These are phyloP conservation scores for Fratercula arctica DNA, from an alignment of 2,797 vertebrate species.

Conservation along the genomic window DNA sequence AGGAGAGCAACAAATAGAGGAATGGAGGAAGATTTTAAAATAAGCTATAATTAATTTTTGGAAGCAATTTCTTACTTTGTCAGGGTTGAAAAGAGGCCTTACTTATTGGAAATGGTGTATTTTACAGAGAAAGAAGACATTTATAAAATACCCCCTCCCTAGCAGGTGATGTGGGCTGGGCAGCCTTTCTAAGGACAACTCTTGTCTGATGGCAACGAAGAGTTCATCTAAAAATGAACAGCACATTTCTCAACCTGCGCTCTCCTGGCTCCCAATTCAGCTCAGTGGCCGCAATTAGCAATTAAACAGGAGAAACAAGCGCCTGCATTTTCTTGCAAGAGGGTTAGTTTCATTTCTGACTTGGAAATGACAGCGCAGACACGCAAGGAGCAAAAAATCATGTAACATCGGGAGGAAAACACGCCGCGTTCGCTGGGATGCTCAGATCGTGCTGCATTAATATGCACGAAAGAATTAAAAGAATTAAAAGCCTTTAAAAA, in stretches of 20 bases:
- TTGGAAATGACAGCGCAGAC: neutral
- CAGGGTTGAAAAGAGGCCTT: neutral
- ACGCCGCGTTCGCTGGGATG: neutral
- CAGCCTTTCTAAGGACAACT: neutral
- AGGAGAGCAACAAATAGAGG: neutral
- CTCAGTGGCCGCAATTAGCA: neutral
- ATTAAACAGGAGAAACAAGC: neutral
- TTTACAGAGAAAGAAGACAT: neutral
- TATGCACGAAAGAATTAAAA: conserved; percentile 19
- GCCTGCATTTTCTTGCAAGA: neutral
- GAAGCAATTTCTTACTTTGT: neutral
- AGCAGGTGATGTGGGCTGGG: neutral
- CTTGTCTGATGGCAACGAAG: neutral
- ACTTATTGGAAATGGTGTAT: neutral
- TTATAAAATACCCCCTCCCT: neutral
- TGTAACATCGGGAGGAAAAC: conserved; percentile 16
- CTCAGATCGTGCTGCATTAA: neutral
- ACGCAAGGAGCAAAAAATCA: neutral
- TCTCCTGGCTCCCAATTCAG: neutral
- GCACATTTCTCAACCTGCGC: neutral
- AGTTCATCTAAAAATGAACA: neutral
- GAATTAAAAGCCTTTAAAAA: conserved; percentile 13
- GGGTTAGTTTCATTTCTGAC: conserved; percentile 31
- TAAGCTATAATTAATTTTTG: neutral
- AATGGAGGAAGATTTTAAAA: neutral